Evolutionary conservation across 2,113 vertebrate genomes (phyloP).

Genomic region (Myiopsitta monachus): DNA sequence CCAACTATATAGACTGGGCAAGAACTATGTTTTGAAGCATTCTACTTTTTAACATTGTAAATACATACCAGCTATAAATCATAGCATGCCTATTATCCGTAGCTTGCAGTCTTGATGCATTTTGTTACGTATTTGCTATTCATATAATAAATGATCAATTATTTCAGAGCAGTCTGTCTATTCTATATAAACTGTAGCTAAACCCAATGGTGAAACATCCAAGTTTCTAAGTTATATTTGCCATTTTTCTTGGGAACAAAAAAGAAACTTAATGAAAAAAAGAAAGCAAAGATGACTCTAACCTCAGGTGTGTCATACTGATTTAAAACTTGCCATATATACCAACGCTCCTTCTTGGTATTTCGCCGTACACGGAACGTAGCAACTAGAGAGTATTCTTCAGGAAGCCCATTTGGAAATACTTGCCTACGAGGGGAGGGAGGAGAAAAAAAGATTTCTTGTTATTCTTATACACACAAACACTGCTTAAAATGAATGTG

Average conservation of each 20-base stretch:
- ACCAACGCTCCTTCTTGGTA: constrained; percentile 93
- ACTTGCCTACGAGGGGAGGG: constrained; percentile 73
- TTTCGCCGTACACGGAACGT: constrained; percentile 87
- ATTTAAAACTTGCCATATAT: constrained; percentile 91
- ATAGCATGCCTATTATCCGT: not conserved
- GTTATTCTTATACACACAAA: not conserved
- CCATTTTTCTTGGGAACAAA: not conserved
- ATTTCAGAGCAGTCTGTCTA: not conserved
- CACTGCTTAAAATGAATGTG: not conserved
- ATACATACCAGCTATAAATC: not conserved
- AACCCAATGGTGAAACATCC: not conserved
- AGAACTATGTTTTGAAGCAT: not conserved
- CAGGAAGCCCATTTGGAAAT: constrained; percentile 88
- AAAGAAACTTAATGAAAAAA: not conserved
- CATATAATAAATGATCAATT: not conserved
- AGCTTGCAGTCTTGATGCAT: not conserved
- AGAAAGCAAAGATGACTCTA: not conserved
- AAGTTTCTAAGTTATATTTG: not conserved
- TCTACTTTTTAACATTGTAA: not conserved
- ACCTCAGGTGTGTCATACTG: constrained; percentile 86
- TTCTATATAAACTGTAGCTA: not conserved
- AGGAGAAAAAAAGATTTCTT: not conserved
- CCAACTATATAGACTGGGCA: not conserved
- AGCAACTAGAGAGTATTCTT: constrained; percentile 84
- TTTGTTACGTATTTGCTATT: not conserved